These are phyloP conservation scores for Strigamia maritima DNA, from an alignment of 2,888 invertebrate genomes.

Conservation along the genomic window DNA sequence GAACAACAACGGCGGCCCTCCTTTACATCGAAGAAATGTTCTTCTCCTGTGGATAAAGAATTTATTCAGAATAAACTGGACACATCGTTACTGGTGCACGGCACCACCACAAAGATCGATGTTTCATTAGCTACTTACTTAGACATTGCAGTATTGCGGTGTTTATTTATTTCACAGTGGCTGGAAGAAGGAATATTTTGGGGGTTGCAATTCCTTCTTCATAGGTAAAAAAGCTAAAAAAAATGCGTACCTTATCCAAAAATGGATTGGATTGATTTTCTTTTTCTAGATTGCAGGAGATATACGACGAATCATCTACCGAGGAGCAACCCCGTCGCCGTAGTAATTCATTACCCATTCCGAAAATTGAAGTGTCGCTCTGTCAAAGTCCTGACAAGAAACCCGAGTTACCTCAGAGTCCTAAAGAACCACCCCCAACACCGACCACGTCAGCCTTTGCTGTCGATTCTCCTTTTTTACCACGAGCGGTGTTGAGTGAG, in stretches of 20 bases:
- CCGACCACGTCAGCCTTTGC: slow-evolving; percentile 33
- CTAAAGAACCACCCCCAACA: slow-evolving; percentile 37
- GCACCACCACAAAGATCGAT: slow-evolving; percentile 18
- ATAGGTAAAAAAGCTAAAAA: slow-evolving; percentile 62
- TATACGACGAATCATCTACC: slow-evolving; percentile 75
- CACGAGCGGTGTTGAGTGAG: slow-evolving; percentile 48
- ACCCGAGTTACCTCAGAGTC: slow-evolving; percentile 36
- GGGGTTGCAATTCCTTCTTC: slow-evolving; percentile 88
- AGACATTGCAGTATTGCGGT: slow-evolving; percentile 92
- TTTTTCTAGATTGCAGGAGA: slow-evolving; percentile 69
- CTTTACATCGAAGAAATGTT: neutral
- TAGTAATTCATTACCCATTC: slow-evolving; percentile 89
- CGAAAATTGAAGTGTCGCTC: slow-evolving; percentile 80
- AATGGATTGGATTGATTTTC: neutral
- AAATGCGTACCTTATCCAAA: neutral
- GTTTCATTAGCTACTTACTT: slow-evolving; percentile 79
- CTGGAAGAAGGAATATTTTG: slow-evolving; percentile 97
- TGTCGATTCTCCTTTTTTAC: slow-evolving; percentile 43
- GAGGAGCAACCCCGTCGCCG: slow-evolving; percentile 77
- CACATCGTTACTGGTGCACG: slow-evolving; percentile 43
- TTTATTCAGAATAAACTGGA: slow-evolving; percentile 64
- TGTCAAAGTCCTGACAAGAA: slow-evolving; percentile 44
- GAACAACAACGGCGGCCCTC: slow-evolving; percentile 18
- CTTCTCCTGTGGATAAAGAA: slow-evolving; percentile 68
- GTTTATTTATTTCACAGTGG: slow-evolving; percentile 95